A percentile compares a stretch with the other conserved stretches of the same genome.
phyloP scores from a whole-genome alignment of 2,888 invertebrate species.

The Pachycephus smyrnensis region DNA sequence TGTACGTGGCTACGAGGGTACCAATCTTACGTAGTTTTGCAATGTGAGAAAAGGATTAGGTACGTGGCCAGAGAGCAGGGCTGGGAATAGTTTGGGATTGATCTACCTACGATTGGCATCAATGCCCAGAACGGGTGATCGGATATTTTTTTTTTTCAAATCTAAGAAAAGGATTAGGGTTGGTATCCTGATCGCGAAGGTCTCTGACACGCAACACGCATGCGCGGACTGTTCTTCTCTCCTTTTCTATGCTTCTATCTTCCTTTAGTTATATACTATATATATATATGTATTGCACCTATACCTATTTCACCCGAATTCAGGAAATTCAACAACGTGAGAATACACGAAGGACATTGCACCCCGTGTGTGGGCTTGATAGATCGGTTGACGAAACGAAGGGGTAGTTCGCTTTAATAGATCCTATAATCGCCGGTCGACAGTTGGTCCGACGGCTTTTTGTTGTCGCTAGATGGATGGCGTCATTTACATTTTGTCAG shows the following conservation, averaged over 20 bases:
- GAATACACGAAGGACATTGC: conserved; percentile 9
- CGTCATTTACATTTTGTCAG: conserved; percentile 68
- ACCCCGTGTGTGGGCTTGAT: conserved; percentile 57
- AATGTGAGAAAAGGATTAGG: conserved; percentile 44
- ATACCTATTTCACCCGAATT: conserved; percentile 13
- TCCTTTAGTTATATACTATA: background rate
- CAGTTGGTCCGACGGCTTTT: conserved; percentile 65
- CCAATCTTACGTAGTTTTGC: conserved; percentile 19
- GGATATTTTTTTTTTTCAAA: conserved; percentile 40
- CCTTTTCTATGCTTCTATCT: background rate
- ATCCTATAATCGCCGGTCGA: conserved; percentile 66
- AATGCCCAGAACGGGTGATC: conserved; percentile 26
- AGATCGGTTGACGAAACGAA: conserved; percentile 65
- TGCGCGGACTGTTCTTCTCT: background rate
- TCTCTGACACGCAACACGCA: background rate
- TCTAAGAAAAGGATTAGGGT: conserved; percentile 62
- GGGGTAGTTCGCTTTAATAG: conserved; percentile 67
- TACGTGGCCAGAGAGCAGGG: background rate
- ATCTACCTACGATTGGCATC: background rate
- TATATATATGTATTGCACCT: background rate
- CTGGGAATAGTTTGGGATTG: conserved; percentile 13
- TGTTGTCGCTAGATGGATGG: conserved; percentile 65
- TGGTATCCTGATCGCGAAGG: background rate
- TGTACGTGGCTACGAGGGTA: background rate
- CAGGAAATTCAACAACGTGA: conserved; percentile 22